Base-by-base conservation (phyloP, 2,113 vertebrate genomes). In the Hemiscyllium ocellatum region DNA sequence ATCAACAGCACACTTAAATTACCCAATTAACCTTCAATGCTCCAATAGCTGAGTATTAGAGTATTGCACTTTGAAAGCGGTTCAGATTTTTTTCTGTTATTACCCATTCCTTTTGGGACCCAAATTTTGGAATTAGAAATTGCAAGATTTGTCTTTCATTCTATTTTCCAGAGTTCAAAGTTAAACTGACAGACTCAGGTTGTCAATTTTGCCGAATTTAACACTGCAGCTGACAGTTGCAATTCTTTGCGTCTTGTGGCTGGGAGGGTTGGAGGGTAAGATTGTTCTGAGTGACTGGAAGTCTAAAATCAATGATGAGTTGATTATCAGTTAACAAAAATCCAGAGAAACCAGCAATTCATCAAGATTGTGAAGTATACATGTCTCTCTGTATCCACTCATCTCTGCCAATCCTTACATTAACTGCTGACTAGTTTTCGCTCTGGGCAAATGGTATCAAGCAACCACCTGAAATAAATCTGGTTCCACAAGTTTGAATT, bases 141-240 rank as follows among this genome's bases (percentile, higher is more conserved):
- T 94, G 10, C 20, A 76, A n/a, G 94, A 95, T 95, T 95, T 26
- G 52, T 61, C 24, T 33, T 42, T 95, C 13, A 52, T 47, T 72
- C 68, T 37, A 68, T 70, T 47, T 70, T 66, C 68, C 52, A 72
- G 29, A 95, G 94, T 72, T 95, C 24, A 76, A 95, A 95, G 94
- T 72, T 95, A 76, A 95, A 72, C 50, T 70, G 94, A 72, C 69
- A 95, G 94, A 76, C 94, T 95, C 69, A 33, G 24, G 69, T 95
- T 52, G 72, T 95, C 69, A 95, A 72, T 95, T 47, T 76, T 69
- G 26, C 42, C 76, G 42, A 70, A 72, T 94, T 66, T 72, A 76
- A 42, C 94, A 76, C 69, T 72, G 33, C 93, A 94, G 70, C 69
- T 22, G 37, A 50, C 66, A 70, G 66, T 24, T 70, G 70, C 94